Evolutionary conservation across 2,797 vertebrate genomes (phyloP).

Genomic region (Octomys mimax): DNA sequence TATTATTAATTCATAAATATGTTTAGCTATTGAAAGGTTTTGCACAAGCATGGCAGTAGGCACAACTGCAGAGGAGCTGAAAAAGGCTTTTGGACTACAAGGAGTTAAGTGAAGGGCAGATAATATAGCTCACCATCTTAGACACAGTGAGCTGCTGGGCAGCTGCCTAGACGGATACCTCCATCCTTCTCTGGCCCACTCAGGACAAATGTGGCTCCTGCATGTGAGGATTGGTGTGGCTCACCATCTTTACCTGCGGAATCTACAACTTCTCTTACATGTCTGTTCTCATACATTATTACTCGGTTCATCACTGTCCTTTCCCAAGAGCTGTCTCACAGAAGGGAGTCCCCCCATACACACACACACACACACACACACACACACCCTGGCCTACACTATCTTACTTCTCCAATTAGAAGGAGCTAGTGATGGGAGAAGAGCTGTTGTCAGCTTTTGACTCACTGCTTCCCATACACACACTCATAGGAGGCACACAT

Average conservation of each 20-base stretch:
- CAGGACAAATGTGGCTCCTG: background rate
- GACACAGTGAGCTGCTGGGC: background rate
- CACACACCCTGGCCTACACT: background rate
- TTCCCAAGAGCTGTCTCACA: background rate
- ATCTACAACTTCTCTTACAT: background rate
- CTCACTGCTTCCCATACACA: background rate
- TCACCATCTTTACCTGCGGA: background rate
- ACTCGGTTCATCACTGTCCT: accelerated
- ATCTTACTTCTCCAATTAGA: background rate
- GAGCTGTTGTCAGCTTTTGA: background rate
- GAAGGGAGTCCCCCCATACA: background rate
- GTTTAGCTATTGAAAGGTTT: background rate
- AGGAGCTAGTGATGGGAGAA: background rate
- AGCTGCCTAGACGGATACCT: accelerated
- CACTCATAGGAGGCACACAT: background rate
- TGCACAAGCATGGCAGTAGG: accelerated
- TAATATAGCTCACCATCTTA: too few species aligned
- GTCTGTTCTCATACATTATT: background rate
- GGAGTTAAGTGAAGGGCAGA: background rate
- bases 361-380: too few species aligned
- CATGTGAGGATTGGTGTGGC: accelerated
- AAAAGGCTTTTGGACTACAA: accelerated
- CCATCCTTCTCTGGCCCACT: background rate
- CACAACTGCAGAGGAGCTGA: background rate
- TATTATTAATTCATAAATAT: background rate